These are phyloP conservation scores for Drosophila sp. DNA, from an alignment of 1,140 invertebrate genomes.

Conservation along the genomic window DNA sequence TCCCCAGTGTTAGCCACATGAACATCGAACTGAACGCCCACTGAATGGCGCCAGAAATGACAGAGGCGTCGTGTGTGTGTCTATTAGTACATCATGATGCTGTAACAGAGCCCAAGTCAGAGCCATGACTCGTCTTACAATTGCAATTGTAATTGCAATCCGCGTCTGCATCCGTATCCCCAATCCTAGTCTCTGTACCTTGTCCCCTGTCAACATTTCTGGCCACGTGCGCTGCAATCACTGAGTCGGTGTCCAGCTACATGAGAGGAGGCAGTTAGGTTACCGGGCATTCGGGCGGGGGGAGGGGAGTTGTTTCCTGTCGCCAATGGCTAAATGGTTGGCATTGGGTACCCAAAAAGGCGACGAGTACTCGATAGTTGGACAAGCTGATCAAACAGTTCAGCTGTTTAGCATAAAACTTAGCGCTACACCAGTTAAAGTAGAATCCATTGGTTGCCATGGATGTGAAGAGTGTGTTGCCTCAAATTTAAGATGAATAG, in stretches of 20 bases:
- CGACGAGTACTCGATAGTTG: conserved; percentile 74
- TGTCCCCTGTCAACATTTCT: conserved; percentile 40
- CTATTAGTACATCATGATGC: conserved; percentile 38
- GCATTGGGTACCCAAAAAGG: conserved; percentile 42
- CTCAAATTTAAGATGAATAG: too few species aligned
- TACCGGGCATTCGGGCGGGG: too few species aligned
- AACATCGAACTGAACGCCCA: conserved; percentile 19
- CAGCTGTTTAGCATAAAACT: conserved; percentile 58
- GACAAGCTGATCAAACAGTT: conserved; percentile 69
- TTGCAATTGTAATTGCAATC: too few species aligned
- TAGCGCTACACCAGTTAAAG: background rate
- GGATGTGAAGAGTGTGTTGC: background rate
- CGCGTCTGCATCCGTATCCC: too few species aligned
- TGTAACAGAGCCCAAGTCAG: conserved; percentile 18
- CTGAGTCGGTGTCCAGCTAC: background rate
- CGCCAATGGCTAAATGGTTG: conserved; percentile 29
- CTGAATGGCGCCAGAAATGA: conserved; percentile 45
- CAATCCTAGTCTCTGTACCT: conserved; percentile 20
- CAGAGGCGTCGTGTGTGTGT: conserved; percentile 20
- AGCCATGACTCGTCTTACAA: conserved; percentile 25
- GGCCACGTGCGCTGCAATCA: conserved; percentile 41
- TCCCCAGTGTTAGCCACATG: background rate
- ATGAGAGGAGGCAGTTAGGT: background rate
- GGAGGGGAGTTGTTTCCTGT: conserved; percentile 38
- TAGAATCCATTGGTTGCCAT: conserved; percentile 8